A percentile compares a stretch with the other conserved stretches of the same genome.
Evolutionary conservation across 2,113 vertebrate genomes (phyloP).

Genomic region (Vireo altiloquus): DNA sequence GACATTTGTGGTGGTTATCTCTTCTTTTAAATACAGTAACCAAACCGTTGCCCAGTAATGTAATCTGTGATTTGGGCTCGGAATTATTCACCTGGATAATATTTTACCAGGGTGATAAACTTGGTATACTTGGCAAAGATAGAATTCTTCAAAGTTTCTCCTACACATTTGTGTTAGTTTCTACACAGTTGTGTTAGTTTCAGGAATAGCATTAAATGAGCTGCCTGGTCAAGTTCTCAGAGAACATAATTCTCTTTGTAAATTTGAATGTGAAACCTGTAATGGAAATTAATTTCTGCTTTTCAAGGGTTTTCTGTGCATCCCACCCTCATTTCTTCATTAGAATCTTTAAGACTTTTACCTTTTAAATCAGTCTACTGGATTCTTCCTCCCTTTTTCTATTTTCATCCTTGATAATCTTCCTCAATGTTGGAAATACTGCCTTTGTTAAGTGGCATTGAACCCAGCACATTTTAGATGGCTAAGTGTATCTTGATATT

Average conservation of each 20-base stretch:
- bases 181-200: background rate
- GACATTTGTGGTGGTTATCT: background rate
- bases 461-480: background rate
- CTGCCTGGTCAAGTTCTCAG: background rate
- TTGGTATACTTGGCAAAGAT: background rate
- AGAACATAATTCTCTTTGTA: background rate
- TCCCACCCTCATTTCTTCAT: background rate
- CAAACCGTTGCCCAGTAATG: background rate
- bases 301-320: background rate
- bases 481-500: background rate
- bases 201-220: background rate
- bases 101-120: background rate
- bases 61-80: background rate
- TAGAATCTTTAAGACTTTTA: background rate
- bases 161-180: background rate
- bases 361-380: background rate
- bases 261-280: background rate
- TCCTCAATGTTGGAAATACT: background rate
- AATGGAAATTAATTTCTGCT: background rate
- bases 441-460: background rate
- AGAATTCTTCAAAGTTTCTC: background rate
- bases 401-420: background rate
- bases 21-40: background rate
- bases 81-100: background rate
- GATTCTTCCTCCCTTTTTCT: background rate